Evolutionary conservation across 2,888 invertebrate genomes (phyloP), one percentile per base, ranked within the genome.

Genomic region (Hirtodrosophila confusa): DNA sequence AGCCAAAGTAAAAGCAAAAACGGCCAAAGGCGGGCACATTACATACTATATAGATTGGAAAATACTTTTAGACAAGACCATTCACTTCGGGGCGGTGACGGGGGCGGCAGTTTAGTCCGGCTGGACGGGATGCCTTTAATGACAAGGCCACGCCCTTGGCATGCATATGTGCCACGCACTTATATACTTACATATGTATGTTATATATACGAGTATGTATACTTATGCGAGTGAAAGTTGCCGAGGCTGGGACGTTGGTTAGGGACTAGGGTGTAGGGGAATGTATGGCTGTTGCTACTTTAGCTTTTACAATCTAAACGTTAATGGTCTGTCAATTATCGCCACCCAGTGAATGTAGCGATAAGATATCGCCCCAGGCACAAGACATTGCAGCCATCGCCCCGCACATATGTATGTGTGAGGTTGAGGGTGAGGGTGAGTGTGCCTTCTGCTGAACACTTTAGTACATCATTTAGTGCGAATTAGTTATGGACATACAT

Each of bases 311-410:
- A 84, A 76, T 84, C 80, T 75, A 75, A 84, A 86, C 87, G 84
- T 86, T 84, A 84, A 84, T 84, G 86, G 83, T 86, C 83, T 84
- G 83, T 84, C 83, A 84, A 84, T 84, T 84, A 84, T 84, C 85
- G 85, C 87, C 83, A 86, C 83, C 86, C 86, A 86, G 85, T 84
- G 77, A 80, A 86, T 76, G 84, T 80, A 86, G 78, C 85, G 87
- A 84, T 84, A 86, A 84, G 86, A 84, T 84, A 84, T 84, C 72
- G 69, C 78, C 55, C 43, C 69, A 51, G 76, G 79, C 83, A 63
- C 49, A 64, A 54, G 63, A 66, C 76, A 67, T 57, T 61, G 66
- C 73, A 72, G 45, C 69, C 62, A 66, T 36, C 47, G 35, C 55
- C 40, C 56, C 33, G 23, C 23, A 3, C 33, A 36, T 31, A 41